phyloP scores from a whole-genome alignment of 2,888 invertebrate genomes.

The Zygogramma bicolorata region DNA sequence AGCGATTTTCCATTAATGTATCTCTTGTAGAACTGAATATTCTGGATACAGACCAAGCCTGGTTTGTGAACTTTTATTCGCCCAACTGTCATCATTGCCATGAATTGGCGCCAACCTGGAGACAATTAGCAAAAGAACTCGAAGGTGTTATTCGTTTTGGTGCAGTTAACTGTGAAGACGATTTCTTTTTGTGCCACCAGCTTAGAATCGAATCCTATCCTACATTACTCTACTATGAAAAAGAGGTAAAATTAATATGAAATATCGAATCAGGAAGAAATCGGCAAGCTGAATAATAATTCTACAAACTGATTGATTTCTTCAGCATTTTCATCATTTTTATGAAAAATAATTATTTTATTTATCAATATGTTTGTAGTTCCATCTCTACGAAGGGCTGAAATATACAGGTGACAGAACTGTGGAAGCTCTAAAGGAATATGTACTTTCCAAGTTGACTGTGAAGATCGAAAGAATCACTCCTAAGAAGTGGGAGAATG shows the following conservation, averaged over 20 bases:
- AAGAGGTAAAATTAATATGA: constrained; percentile 62
- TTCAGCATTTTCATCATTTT: too few species aligned
- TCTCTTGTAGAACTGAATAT: constrained; percentile 65
- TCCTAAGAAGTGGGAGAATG: constrained; percentile 62
- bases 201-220: constrained; percentile 83
- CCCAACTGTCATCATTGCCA: constrained; percentile 90
- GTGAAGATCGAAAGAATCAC: constrained; percentile 65
- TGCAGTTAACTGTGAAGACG: constrained; percentile 90
- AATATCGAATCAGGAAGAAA: too few species aligned
- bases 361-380: constrained; percentile 60
- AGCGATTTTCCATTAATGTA: neutral
- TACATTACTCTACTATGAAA: constrained; percentile 76
- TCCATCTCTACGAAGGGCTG: constrained; percentile 70
- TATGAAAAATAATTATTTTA: neutral
- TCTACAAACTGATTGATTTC: too few species aligned
- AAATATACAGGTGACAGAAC: constrained; percentile 74
- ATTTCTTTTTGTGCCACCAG: constrained; percentile 81
- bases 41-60: constrained; percentile 73
- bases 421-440: constrained; percentile 72
- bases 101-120: constrained; percentile 84
- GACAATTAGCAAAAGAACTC: constrained; percentile 80
- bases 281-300: too few species aligned
- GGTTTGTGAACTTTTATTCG: constrained; percentile 92
- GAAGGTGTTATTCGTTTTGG: constrained; percentile 84
- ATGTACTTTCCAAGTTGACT: constrained; percentile 72